Conservation (phyloP, 2,888 invertebrate genomes). For the Lottia scabra region DNA sequence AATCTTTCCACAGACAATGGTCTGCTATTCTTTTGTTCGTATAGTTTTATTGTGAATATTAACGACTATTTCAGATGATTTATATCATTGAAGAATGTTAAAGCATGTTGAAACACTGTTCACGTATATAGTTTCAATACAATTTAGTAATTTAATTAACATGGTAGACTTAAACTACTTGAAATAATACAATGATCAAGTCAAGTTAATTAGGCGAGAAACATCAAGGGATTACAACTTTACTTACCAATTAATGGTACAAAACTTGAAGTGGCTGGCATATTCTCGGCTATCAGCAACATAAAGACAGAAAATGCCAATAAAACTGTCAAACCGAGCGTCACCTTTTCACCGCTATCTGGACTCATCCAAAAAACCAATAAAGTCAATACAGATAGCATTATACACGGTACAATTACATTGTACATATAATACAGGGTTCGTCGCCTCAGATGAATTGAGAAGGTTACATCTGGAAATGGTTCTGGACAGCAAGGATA, state of each 20-base stretch:
- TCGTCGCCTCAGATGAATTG: constrained; percentile 71
- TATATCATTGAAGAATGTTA: no score
- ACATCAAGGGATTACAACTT: no score
- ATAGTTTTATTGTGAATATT: no score
- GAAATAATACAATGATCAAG: no score
- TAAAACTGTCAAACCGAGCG: constrained; percentile 69
- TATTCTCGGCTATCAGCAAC: constrained; percentile 70
- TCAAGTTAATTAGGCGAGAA: no score
- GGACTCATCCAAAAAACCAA: constrained; percentile 70
- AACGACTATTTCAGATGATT: no score
- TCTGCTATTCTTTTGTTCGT: no score
- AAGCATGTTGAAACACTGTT: no score
- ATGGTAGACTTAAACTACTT: no score
- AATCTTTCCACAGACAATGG: no score
- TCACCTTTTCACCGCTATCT: constrained; percentile 69
- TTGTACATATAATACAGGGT: constrained; percentile 67
- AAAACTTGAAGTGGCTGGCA: constrained; percentile 71
- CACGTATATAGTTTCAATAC: no score
- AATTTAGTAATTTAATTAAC: no score
- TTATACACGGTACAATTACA: constrained; percentile 69
- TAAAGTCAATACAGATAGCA: constrained; percentile 69
- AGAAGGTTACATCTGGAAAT: constrained; percentile 70
- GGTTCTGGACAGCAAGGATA: constrained; percentile 66
- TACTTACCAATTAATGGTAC: constrained; percentile 70
- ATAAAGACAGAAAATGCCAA: constrained; percentile 70